phyloP scores from a whole-genome alignment of 2,113 vertebrate genomes.

The Numenius arquata region DNA sequence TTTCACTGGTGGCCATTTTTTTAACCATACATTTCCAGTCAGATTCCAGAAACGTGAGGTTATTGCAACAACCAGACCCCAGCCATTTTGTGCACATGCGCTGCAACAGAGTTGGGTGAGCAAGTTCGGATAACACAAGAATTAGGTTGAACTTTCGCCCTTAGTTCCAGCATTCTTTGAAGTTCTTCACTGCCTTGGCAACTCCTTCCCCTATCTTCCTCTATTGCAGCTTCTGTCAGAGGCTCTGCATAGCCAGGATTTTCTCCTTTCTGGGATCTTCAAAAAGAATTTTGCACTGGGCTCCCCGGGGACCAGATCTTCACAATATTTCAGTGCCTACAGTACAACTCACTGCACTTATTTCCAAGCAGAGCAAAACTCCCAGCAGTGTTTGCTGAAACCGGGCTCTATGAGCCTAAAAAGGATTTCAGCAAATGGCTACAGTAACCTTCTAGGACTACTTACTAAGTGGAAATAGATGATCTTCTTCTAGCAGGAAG shows the following conservation, averaged over 20 bases:
- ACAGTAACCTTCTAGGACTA: background rate
- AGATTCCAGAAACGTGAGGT: background rate
- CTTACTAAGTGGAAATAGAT: background rate
- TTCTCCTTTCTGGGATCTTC: constrained; percentile 33
- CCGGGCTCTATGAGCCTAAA: background rate
- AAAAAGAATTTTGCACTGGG: constrained; percentile 28
- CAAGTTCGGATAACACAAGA: background rate
- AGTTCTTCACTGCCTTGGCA: constrained; percentile 30
- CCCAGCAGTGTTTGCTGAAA: background rate
- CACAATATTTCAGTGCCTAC: background rate
- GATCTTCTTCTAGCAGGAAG: background rate
- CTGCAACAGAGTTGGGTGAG: background rate
- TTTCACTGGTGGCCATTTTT: background rate
- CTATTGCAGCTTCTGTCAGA: background rate
- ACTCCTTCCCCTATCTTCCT: constrained; percentile 30
- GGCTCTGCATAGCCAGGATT: constrained; percentile 36
- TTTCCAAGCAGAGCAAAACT: background rate
- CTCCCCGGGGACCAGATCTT: constrained; percentile 5
- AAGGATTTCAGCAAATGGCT: background rate
- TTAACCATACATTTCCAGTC: background rate
- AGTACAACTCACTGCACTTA: background rate
- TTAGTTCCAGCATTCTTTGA: constrained; percentile 38
- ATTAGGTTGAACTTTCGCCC: constrained; percentile 53
- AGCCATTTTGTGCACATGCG: background rate
- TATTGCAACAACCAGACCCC: background rate